A percentile compares a stretch with the other conserved stretches of the same genome.
These are phyloP conservation scores for Dynastes tityus DNA, from an alignment of 2,888 invertebrate species.

Conservation along the genomic window DNA sequence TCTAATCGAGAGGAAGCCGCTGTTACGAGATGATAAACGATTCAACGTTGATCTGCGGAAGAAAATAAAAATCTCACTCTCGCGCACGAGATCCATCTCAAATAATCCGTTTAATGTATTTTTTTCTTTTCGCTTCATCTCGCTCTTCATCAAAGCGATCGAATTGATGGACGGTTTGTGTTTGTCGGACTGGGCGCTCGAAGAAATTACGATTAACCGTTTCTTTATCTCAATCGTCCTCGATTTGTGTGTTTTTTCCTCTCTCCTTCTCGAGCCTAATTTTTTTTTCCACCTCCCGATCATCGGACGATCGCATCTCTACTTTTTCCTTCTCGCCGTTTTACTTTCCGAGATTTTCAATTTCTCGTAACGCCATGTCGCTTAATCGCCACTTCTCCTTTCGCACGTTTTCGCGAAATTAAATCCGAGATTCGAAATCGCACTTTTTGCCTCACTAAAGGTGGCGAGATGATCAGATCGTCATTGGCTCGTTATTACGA, in stretches of 20 bases:
- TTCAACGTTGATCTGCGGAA: constrained; percentile 12
- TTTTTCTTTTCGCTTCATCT: constrained; percentile 45
- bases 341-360: not conserved
- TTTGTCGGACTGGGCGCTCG: constrained; percentile 50
- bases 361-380: not conserved
- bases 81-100: constrained; percentile 30
- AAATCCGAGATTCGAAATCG: no score
- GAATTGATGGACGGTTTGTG: constrained; percentile 52
- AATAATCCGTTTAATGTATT: constrained; percentile 50
- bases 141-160: constrained; percentile 49
- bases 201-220: constrained; percentile 37
- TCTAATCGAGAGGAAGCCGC: constrained; percentile 26
- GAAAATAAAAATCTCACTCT: constrained; percentile 32
- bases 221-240: constrained; percentile 47
- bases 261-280: not conserved
- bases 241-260: not conserved
- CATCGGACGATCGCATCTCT: not conserved
- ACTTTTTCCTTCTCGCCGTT: not conserved
- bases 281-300: not conserved
- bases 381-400: no score
- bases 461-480: no score
- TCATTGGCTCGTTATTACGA: not conserved
- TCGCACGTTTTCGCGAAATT: no score
- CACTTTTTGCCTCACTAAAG: no score
- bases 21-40: constrained; percentile 37